Percentiles rank a stretch among this genome's conserved stretches.
These are phyloP conservation scores for Cettia cetti DNA, from an alignment of 2,113 vertebrate species.

Conservation along the genomic window DNA sequence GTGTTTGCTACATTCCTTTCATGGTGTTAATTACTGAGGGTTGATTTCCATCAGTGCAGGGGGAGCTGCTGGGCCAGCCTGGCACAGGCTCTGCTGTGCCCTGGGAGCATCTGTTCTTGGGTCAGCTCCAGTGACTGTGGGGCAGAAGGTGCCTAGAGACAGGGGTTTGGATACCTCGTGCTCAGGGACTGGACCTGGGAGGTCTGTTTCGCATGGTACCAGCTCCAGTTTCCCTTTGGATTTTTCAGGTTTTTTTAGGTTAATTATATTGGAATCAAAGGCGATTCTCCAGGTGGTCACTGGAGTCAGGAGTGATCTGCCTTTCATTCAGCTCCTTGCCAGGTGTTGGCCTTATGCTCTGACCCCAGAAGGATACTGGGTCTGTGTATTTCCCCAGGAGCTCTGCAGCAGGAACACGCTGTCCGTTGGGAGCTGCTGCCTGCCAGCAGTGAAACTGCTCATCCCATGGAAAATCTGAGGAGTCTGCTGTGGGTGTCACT, in stretches of 20 bases:
- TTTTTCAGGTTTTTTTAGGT: neutral
- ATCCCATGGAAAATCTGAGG: neutral
- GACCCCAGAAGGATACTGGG: accelerated
- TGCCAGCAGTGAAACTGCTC: accelerated
- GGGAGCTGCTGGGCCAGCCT: neutral
- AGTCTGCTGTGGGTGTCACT: neutral
- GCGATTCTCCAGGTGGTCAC: neutral
- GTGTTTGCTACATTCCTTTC: neutral
- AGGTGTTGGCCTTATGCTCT: neutral
- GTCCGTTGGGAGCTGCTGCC: neutral
- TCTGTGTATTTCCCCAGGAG: neutral
- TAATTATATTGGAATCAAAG: neutral
- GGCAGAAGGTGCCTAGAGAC: neutral
- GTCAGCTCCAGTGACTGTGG: neutral
- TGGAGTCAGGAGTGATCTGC: neutral
- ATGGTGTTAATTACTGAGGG: neutral
- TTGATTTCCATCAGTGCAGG: neutral
- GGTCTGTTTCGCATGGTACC: neutral
- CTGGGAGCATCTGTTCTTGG: neutral
- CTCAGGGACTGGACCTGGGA: neutral
- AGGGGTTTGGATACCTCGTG: neutral
- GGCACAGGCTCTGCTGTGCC: neutral
- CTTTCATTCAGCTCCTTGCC: neutral
- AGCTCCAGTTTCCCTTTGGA: neutral
- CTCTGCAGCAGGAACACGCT: neutral